A percentile compares a stretch with the other conserved stretches of the same genome.
Evolutionary conservation across 2,888 invertebrate species (phyloP).

Genomic region (Caenorhabditis sulstoni): DNA sequence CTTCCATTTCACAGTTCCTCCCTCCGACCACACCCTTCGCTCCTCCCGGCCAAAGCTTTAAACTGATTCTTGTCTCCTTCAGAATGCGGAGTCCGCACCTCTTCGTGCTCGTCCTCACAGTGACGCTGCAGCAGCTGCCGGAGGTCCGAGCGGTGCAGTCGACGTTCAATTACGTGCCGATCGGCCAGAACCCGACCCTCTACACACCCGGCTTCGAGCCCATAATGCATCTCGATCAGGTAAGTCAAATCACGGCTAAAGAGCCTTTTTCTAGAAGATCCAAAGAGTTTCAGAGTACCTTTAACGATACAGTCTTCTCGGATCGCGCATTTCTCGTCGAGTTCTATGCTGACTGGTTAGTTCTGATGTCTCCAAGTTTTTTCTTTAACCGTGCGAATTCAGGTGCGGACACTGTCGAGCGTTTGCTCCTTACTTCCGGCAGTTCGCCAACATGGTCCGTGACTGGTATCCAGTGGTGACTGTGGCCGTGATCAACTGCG

Average conservation of each 20-base stretch:
- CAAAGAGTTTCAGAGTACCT: conserved; percentile 69
- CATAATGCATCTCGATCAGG: conserved; percentile 77
- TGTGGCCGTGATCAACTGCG: conserved; percentile 78
- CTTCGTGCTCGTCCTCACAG: conserved; percentile 25
- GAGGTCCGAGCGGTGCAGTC: conserved; percentile 36
- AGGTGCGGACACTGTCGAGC: conserved; percentile 92
- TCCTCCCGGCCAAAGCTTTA: neutral
- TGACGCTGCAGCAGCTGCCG: neutral
- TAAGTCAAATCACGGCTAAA: neutral
- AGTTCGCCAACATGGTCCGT: conserved; percentile 84
- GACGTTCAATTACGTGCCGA: conserved; percentile 64
- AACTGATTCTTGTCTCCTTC: conserved; percentile 4
- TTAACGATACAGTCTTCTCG: conserved; percentile 78
- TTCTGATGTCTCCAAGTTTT: neutral
- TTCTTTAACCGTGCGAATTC: conserved; percentile 5
- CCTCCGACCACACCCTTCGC: conserved; percentile 45
- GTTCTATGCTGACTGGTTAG: conserved; percentile 92
- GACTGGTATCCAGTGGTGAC: conserved; percentile 69
- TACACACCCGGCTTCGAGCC: conserved; percentile 79
- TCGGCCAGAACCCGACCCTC: conserved; percentile 76
- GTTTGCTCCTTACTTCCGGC: conserved; percentile 91
- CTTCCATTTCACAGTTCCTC: conserved; percentile 28
- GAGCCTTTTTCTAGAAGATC: neutral
- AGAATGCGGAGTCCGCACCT: conserved; percentile 60
- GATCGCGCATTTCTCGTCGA: conserved; percentile 87